Conservation (phyloP, 2,113 vertebrate genomes). For the Beaufortia kweichowensis region DNA sequence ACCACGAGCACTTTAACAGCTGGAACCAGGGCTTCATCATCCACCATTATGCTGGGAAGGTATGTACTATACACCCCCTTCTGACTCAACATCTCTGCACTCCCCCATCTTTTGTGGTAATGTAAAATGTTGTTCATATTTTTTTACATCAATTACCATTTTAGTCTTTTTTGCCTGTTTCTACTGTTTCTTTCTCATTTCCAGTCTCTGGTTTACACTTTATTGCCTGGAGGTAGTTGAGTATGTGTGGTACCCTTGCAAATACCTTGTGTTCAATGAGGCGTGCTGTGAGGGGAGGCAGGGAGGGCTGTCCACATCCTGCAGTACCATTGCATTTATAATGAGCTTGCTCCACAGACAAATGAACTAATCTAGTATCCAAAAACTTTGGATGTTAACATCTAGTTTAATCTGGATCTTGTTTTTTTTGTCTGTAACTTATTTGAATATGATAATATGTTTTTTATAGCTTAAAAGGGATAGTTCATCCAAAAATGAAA, state of each 20-base stretch:
- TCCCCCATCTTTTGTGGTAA: not conserved
- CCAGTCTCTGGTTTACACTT: constrained; percentile 15
- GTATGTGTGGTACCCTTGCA: constrained; percentile 59
- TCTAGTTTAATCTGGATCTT: no score
- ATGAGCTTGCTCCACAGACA: constrained; percentile 22
- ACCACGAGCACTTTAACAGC: constrained; percentile 99
- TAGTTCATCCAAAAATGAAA: no score
- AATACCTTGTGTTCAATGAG: constrained; percentile 67
- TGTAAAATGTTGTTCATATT: not conserved
- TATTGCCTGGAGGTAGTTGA: constrained; percentile 9
- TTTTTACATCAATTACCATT: not conserved
- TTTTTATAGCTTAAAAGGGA: no score
- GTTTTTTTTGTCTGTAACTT: no score
- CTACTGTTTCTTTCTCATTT: not conserved
- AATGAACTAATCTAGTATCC: no score
- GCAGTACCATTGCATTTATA: constrained; percentile 16
- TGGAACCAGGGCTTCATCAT: constrained; percentile 99
- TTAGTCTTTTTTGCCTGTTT: not conserved
- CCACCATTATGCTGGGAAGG: constrained; percentile 98
- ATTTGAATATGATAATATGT: no score
- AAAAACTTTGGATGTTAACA: no score
- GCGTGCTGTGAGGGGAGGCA: constrained; percentile 55
- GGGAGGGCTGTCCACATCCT: not conserved
- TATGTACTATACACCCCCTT: constrained; percentile 46
- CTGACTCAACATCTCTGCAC: not conserved